phyloP scores from a whole-genome alignment of 2,113 vertebrate genomes.

The Nymphicus hollandicus region DNA sequence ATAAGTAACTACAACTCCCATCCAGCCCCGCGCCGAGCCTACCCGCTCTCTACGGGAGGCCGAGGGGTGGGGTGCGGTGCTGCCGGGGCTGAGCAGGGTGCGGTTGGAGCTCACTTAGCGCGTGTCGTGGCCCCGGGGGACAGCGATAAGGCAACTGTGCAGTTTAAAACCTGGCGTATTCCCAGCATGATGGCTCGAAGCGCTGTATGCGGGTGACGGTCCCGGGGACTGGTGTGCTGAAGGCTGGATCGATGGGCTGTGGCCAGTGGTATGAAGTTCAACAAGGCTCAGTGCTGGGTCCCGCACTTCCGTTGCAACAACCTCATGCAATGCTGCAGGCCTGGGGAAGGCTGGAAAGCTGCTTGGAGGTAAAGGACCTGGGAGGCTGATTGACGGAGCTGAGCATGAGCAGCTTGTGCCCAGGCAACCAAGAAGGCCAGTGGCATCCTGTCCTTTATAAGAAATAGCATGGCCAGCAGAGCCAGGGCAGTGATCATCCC shows the following conservation, averaged over 20 bases:
- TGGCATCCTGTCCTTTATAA: background rate
- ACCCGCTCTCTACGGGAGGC: accelerated
- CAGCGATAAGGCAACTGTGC: accelerated
- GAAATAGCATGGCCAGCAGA: background rate
- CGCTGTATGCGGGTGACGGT: background rate
- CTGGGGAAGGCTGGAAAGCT: background rate
- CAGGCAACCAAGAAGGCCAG: background rate
- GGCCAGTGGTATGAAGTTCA: background rate
- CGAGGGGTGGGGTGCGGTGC: background rate
- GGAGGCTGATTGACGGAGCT: background rate
- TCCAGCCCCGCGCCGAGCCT: accelerated
- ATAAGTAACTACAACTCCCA: background rate
- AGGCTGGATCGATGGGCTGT: background rate
- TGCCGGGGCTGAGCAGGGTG: background rate
- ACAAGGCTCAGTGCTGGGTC: background rate
- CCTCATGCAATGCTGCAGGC: background rate
- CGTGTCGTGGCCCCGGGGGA: accelerated
- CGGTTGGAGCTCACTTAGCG: accelerated
- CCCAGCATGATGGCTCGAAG: accelerated
- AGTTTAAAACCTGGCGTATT: accelerated
- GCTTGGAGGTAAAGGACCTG: background rate
- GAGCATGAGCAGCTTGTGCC: background rate
- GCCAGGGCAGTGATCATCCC: background rate
- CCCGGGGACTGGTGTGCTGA: background rate
- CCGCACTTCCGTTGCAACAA: background rate